phyloP scores from a whole-genome alignment of 2,797 vertebrate genomes.

The Catostomus latipinnis region DNA sequence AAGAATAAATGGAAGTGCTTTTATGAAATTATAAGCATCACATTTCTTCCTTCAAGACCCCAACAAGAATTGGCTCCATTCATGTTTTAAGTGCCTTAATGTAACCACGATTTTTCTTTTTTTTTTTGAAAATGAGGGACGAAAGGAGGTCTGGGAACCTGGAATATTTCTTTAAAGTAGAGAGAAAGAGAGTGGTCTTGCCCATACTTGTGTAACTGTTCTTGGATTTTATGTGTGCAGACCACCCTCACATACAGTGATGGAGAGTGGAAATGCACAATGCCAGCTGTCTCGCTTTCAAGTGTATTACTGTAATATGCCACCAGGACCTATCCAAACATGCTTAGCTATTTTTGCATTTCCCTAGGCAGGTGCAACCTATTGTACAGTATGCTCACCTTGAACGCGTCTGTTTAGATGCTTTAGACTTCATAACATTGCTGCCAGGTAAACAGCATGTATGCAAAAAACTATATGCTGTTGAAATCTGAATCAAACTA shows the following conservation, averaged over 20 bases:
- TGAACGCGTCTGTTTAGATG: slow-evolving; percentile 12
- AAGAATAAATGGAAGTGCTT: too few species aligned
- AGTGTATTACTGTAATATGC: slow-evolving; percentile 34
- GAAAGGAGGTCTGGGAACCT: too few species aligned
- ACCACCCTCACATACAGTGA: background rate
- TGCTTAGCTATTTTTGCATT: slow-evolving; percentile 70
- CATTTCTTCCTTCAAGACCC: too few species aligned
- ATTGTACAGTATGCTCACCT: slow-evolving; percentile 60
- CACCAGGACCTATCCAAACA: slow-evolving; percentile 66
- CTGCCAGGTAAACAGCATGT: slow-evolving; percentile 38
- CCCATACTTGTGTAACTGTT: too few species aligned
- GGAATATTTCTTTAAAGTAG: too few species aligned
- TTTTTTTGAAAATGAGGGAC: too few species aligned
- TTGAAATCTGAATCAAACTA: slow-evolving; percentile 8
- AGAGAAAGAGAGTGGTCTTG: too few species aligned
- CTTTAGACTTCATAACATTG: slow-evolving; percentile 14
- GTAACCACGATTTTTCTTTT: too few species aligned
- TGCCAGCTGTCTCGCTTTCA: background rate
- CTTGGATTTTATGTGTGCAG: background rate
- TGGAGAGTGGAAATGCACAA: slow-evolving; percentile 29
- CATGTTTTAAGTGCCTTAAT: too few species aligned
- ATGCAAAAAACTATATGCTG: slow-evolving; percentile 12
- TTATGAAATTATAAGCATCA: too few species aligned
- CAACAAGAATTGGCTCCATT: too few species aligned
- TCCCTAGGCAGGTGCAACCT: slow-evolving; percentile 62